Evolutionary conservation across 2,797 vertebrate genomes (phyloP), one percentile per base, ranked within the genome.

Genomic region (Sebastolobus alascanus): DNA sequence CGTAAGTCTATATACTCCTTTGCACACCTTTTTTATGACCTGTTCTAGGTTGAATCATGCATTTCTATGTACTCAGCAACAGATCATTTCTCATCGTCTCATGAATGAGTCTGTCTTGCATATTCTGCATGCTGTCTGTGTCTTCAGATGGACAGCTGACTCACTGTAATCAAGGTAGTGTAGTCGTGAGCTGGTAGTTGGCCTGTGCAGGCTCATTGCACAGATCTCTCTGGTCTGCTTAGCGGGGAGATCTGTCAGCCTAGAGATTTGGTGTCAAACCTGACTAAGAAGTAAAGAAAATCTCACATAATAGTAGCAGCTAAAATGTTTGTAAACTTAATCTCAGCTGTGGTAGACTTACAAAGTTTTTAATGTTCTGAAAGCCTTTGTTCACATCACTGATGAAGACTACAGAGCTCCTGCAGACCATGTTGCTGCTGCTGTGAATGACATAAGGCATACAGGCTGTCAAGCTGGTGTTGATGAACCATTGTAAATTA

Each of bases 1-100:
- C 97, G 97, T 98, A 95, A 98, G 97, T 96, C 5, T 14, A 40
- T 10, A 14, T 55, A 43, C 61, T 74, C 60, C 65, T 59, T 68
- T 70, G 25, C 40, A 72, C 50, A 46, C 33, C 20, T 54, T 11
- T 66, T 25, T 64, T 11, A 25, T 35, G 5, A 70, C n/a, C 35
- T 64, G 50, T 54, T 75, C 20, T 10, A 43, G 33, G 37, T 71
- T 20, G 40, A 55, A 82, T 69, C 46, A 2, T 38, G 20, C 14
- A 38, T 77, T 69, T 77, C 8, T 65, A 11, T 75, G 33, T 58
- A 33, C 22, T 60, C 8, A 4, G 27, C 55, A 73, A 13, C 50
- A 11, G 38, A 75, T 67, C 0, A 74, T 85, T 54, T 68, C 8
- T 85, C 50, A 29, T 65, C 1, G 18, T 87, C 14, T 77, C 22